phyloP scores from a whole-genome alignment of 2,113 vertebrate species.

The Oncorhynchus clarkii region DNA sequence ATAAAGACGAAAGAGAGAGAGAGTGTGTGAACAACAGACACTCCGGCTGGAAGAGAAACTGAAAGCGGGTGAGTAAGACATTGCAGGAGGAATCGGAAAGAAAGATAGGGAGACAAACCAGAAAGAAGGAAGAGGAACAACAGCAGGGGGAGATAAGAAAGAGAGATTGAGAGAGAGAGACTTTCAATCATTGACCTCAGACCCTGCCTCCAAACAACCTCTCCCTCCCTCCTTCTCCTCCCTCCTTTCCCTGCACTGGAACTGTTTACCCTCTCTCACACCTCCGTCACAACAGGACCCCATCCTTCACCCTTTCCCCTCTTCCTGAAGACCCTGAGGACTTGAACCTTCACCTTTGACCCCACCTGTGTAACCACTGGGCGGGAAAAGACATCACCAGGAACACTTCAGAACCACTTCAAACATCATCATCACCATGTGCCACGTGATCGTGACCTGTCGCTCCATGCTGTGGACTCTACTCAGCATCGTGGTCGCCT shows the following conservation, averaged over 20 bases:
- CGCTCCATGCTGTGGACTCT: slow-evolving; percentile 99
- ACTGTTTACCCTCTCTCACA: background rate
- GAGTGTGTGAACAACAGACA: slow-evolving; percentile 10
- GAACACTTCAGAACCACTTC: background rate
- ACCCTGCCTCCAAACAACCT: slow-evolving; percentile 12
- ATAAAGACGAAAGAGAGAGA: background rate
- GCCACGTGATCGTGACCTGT: slow-evolving; percentile 98
- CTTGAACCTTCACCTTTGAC: background rate
- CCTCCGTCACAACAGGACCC: slow-evolving; percentile 6
- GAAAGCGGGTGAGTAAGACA: slow-evolving; percentile 23
- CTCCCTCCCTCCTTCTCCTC: slow-evolving; percentile 8
- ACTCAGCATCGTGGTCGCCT: slow-evolving; percentile 92
- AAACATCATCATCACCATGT: slow-evolving; percentile 78
- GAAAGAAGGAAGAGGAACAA: slow-evolving; percentile 16
- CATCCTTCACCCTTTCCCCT: background rate
- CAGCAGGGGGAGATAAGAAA: slow-evolving; percentile 45
- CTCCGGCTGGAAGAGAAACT: background rate
- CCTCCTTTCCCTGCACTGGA: slow-evolving; percentile 6
- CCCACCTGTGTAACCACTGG: slow-evolving; percentile 4
- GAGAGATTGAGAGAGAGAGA: too few species aligned
- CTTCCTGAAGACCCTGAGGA: background rate
- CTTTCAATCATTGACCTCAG: slow-evolving; percentile 60
- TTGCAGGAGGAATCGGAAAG: background rate
- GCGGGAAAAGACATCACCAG: slow-evolving; percentile 18
- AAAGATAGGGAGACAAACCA: slow-evolving; percentile 14